Conservation (phyloP, 2,113 vertebrate genomes). For the Sterna hirundo region DNA sequence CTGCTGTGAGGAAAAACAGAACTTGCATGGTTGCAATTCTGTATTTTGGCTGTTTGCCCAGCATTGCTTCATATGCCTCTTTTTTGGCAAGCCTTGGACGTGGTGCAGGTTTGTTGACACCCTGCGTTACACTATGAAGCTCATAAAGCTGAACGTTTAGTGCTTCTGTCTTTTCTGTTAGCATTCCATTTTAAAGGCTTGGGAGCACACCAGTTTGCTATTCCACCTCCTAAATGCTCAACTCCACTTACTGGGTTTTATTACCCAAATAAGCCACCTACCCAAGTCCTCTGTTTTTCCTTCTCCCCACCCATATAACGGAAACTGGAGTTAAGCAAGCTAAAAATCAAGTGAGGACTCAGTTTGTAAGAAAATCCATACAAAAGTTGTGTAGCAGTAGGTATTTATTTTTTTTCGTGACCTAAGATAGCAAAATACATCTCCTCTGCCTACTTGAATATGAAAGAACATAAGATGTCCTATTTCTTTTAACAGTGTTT, state of each 20-base stretch:
- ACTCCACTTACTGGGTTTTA: neutral
- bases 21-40: constrained; percentile 8
- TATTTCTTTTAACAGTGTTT: neutral
- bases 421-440: neutral
- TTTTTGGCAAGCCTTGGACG: neutral
- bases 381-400: neutral
- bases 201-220: neutral
- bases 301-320: neutral
- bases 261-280: neutral
- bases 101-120: neutral
- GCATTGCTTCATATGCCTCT: neutral
- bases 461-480: neutral
- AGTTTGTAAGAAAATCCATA: neutral
- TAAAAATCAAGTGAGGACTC: neutral
- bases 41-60: neutral
- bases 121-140: neutral
- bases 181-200: neutral
- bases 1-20: constrained; percentile 14
- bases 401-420: neutral
- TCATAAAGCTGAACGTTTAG: neutral
- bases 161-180: neutral
- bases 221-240: neutral
- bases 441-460: neutral
- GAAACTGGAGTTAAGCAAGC: neutral
- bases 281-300: neutral